Base-by-base conservation (phyloP, 2,113 vertebrate genomes). In the Prochilodus magdalenae region DNA sequence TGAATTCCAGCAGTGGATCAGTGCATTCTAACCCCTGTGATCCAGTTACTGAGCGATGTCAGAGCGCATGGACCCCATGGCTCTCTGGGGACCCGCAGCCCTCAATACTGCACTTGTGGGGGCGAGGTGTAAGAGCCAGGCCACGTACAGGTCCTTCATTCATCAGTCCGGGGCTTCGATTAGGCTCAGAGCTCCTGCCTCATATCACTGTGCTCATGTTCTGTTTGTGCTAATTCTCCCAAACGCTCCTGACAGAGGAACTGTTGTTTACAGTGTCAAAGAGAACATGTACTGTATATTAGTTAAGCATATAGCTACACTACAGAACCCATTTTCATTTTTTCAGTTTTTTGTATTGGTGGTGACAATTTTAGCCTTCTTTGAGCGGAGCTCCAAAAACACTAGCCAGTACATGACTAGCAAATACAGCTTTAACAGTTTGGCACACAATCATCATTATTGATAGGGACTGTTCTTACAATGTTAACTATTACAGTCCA, bases 1-100 rank as follows among this genome's bases (percentile, higher is more conserved):
- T 92, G 90, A 91, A 91, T 90, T 90, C 90, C 88, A 87, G 84
- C 83, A 73, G 88, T 83, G 87, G 88, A 89, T 90, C 87, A 89
- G 77, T 29, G 79, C 72, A 84, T 87, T 88, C 89, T 89, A 91
- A 92, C 91, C 88, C 89, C 86, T 79, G 87, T 81, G 88, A 90
- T 91, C 90, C 84, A 59, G 85, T 90, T 84, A 79, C 87, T 65
- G 73, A 88, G 86, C 69, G 33, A 73, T 75, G 81, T 30, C 66
- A 65, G 40, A 29, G 76, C 36, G 8, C 74, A 78, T 79, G 83
- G 53, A n/a, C 24, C 73, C 27, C 27, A 26, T 0, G 29, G 15
- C 51, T 57, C 22, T 65, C 40, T 67, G 40, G 71, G 49, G 26
- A 22, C 30, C 62, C 55, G 55, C 49, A 51, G 62, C 29, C 53